phyloP scores from a whole-genome alignment of 2,113 vertebrate genomes.

The Phaethon lepturus region DNA sequence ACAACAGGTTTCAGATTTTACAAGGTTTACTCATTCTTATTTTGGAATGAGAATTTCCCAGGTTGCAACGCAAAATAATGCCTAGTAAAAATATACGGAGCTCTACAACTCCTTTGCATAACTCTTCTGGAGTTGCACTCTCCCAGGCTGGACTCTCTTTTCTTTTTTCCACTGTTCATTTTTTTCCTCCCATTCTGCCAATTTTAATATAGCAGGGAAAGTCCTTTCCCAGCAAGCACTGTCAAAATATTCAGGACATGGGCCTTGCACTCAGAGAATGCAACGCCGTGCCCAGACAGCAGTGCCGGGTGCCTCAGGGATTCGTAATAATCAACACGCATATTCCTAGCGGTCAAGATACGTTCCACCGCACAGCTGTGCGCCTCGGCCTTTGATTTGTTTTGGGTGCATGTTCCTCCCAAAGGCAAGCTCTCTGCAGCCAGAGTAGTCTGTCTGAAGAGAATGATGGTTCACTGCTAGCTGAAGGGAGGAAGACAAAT shows the following conservation, averaged over 20 bases:
- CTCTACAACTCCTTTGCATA: slow-evolving; percentile 54
- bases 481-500: slow-evolving; percentile 55
- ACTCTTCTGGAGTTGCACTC: slow-evolving; percentile 54
- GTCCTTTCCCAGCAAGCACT: slow-evolving; percentile 17
- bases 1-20: slow-evolving; percentile 4
- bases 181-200: neutral
- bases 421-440: neutral
- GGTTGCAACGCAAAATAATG: slow-evolving; percentile 28
- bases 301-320: slow-evolving; percentile 22
- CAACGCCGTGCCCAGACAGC: slow-evolving; percentile 20
- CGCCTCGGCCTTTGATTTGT: slow-evolving; percentile 1
- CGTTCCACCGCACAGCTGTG: slow-evolving; percentile 49
- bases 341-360: slow-evolving; percentile 22
- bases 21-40: neutral
- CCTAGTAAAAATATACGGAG: slow-evolving; percentile 59
- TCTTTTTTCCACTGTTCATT: neutral
- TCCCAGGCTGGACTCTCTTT: slow-evolving; percentile 54
- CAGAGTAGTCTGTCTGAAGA: slow-evolving; percentile 9
- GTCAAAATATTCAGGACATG: slow-evolving; percentile 37
- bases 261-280: neutral
- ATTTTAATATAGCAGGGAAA: slow-evolving; percentile 35
- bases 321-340: neutral
- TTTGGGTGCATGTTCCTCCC: neutral
- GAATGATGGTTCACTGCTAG: slow-evolving; percentile 27
- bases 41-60: slow-evolving; percentile 33